phyloP scores from a whole-genome alignment of 2,888 invertebrate species.

The Rhingia rostrata region DNA sequence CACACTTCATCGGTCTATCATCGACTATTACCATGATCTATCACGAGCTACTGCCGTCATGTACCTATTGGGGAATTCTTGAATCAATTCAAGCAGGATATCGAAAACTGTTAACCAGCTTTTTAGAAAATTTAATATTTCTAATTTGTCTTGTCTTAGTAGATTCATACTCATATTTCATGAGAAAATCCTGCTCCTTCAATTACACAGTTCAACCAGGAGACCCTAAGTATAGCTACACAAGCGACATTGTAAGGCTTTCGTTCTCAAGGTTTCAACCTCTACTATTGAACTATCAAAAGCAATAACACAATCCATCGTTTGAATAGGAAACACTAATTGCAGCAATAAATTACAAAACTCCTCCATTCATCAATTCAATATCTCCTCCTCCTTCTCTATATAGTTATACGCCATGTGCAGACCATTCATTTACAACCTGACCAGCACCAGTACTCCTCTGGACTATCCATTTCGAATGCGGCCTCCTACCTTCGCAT shows the following conservation, averaged over 20 bases:
- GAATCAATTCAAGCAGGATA: too few species aligned
- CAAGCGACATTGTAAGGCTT: background rate
- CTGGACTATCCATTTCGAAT: slow-evolving; percentile 7
- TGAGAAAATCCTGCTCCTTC: too few species aligned
- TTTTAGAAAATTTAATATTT: too few species aligned
- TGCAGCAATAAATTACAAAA: slow-evolving; percentile 62
- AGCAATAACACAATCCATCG: slow-evolving; percentile 22
- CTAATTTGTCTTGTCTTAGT: too few species aligned
- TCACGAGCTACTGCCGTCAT: too few species aligned
- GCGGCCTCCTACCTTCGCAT: slow-evolving; percentile 29
- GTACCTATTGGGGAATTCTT: too few species aligned
- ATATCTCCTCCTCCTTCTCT: slow-evolving; percentile 23
- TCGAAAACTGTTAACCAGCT: too few species aligned
- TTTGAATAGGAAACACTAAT: slow-evolving; percentile 62
- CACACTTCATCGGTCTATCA: too few species aligned
- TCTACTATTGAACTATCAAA: slow-evolving; percentile 16
- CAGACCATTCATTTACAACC: background rate
- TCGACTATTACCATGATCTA: too few species aligned
- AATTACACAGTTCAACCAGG: too few species aligned
- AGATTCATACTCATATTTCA: too few species aligned
- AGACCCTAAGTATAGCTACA: background rate
- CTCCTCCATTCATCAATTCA: slow-evolving; percentile 56
- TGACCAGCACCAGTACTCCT: background rate
- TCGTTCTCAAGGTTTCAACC: background rate
- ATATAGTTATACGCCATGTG: background rate